A percentile compares a stretch with the other conserved stretches of the same genome.
These are phyloP conservation scores for Orthonyx spaldingii DNA, from an alignment of 2,113 vertebrate genomes.

Conservation along the genomic window DNA sequence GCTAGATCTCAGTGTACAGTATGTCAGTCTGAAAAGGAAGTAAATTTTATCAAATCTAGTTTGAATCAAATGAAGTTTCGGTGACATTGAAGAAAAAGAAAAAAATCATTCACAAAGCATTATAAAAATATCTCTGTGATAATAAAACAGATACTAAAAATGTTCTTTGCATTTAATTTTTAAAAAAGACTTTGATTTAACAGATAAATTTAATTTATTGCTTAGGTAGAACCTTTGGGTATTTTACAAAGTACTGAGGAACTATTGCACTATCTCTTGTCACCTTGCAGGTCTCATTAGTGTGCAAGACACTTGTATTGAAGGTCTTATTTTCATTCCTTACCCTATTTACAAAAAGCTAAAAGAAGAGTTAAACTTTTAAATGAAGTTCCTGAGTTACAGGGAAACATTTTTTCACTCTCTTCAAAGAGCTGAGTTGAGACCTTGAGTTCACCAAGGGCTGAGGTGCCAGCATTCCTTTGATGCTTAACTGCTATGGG, in stretches of 20 bases:
- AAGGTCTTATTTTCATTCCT: background rate
- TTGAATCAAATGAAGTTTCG: slow-evolving; percentile 3
- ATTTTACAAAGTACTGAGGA: slow-evolving; percentile 19
- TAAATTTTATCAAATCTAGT: background rate
- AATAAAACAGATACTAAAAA: slow-evolving; percentile 54
- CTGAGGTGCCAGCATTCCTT: background rate
- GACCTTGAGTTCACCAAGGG: background rate
- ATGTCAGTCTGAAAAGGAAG: background rate
- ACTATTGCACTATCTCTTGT: background rate
- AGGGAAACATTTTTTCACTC: background rate
- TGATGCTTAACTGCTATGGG: background rate
- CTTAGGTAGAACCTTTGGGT: background rate
- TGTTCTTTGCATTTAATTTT: slow-evolving; percentile 35
- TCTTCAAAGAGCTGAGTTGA: background rate
- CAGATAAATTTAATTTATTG: slow-evolving; percentile 42
- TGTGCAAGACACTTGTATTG: background rate
- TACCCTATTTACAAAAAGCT: background rate
- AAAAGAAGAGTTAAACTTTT: background rate
- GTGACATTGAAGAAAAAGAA: background rate
- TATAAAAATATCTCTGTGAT: background rate
- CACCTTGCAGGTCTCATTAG: slow-evolving; percentile 18
- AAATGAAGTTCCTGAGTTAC: background rate
- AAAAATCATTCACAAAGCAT: background rate
- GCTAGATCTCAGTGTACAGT: background rate
- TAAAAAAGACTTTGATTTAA: slow-evolving; percentile 36